A percentile compares a stretch with the other conserved stretches of the same genome.
phyloP scores from a whole-genome alignment of 2,113 vertebrate genomes.

The Pachycephala philippinensis region DNA sequence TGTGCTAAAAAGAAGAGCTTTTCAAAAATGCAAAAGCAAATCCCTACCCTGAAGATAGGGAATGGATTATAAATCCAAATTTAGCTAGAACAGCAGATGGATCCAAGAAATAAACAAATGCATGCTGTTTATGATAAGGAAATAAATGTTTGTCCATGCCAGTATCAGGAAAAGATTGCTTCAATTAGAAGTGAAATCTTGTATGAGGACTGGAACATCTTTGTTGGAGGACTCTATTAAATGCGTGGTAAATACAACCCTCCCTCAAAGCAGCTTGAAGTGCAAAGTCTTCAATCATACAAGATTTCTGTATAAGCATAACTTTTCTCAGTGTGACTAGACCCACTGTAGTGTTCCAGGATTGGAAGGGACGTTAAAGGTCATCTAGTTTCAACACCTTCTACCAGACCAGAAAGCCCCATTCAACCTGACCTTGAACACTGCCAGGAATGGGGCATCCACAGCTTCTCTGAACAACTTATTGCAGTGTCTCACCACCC shows the following conservation, averaged over 20 bases:
- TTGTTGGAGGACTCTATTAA: not conserved
- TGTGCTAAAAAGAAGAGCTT: not conserved
- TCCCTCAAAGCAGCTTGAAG: not conserved
- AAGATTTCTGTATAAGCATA: not conserved
- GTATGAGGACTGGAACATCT: accelerated
- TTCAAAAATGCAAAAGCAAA: not conserved
- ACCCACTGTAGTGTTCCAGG: not conserved
- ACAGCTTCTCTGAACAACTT: not conserved
- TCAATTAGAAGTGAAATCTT: not conserved
- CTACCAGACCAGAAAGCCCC: not conserved
- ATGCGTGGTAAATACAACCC: accelerated
- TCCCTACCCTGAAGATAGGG: not conserved
- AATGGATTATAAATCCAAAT: not conserved
- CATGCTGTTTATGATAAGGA: not conserved
- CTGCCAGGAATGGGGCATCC: not conserved
- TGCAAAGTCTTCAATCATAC: not conserved
- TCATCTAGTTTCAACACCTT: not conserved
- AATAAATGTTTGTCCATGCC: not conserved
- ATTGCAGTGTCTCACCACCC: not conserved
- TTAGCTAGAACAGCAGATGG: not conserved
- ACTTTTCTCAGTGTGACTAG: not conserved
- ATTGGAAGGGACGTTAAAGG: not conserved
- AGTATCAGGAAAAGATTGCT: not conserved
- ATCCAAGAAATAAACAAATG: not conserved
- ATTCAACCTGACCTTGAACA: not conserved